phyloP scores from a whole-genome alignment of 23 tunicate genomes.

The Botrylloides violaceus region DNA sequence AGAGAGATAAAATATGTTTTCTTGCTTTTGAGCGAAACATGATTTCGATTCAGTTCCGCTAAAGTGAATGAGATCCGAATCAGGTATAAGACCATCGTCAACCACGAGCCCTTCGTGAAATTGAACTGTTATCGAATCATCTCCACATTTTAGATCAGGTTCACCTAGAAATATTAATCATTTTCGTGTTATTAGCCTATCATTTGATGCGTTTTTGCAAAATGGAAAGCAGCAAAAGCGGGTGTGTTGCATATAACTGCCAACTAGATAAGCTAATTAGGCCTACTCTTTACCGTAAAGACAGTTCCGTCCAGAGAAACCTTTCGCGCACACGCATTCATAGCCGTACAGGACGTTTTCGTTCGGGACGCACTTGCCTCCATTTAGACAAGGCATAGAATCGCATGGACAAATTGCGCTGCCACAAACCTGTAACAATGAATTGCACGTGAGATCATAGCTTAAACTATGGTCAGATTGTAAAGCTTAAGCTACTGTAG shows the following conservation, averaged over 20 bases:
- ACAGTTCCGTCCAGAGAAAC: slow-evolving; percentile 77
- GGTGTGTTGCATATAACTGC: no score
- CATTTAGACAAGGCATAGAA: slow-evolving; percentile 67
- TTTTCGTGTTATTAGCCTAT: no score
- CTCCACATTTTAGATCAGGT: slow-evolving; percentile 57
- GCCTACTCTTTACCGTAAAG: slow-evolving; percentile 29
- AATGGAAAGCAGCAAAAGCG: no score
- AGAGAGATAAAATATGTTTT: slow-evolving; percentile 35
- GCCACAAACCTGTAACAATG: slow-evolving; percentile 40
- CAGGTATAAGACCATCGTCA: slow-evolving; percentile 70
- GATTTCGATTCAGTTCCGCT: slow-evolving; percentile 30
- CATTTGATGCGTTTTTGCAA: no score
- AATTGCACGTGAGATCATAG: no score
- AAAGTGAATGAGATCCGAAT: slow-evolving; percentile 48
- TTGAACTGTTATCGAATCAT: slow-evolving; percentile 48
- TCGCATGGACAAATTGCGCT: slow-evolving; percentile 64
- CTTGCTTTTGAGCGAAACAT: slow-evolving; percentile 44
- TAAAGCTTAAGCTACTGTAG: no score
- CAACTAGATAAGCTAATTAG: no score
- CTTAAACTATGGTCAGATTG: no score
- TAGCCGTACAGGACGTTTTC: slow-evolving; percentile 43
- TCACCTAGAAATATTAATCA: no score
- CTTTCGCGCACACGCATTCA: slow-evolving; percentile 50
- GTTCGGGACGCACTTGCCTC: slow-evolving; percentile 50
- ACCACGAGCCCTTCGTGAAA: slow-evolving; percentile 57